Evolutionary conservation across 2,888 invertebrate species (phyloP).

Genomic region (Camptogramma bilineatum): DNA sequence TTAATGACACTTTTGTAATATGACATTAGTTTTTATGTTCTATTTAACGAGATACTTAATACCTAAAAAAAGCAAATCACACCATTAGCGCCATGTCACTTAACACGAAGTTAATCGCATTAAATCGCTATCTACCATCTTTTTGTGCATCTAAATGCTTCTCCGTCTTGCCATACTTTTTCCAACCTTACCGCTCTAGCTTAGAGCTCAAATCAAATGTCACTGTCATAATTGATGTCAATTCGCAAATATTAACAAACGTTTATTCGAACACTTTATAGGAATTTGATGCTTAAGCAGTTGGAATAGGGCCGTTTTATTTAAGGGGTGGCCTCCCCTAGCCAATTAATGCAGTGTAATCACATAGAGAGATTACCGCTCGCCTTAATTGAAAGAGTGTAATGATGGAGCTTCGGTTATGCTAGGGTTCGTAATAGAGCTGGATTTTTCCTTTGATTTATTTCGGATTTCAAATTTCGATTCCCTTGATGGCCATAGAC

Average conservation of each 20-base stretch:
- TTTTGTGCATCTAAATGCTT: conserved; percentile 71
- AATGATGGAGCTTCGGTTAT: conserved; percentile 51
- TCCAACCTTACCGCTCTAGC: conserved; percentile 46
- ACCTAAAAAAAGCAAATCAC: conserved; percentile 58
- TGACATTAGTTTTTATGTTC: conserved; percentile 23
- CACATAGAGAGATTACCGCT: conserved; percentile 79
- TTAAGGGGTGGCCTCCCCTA: conserved; percentile 58
- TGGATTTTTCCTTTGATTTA: conserved; percentile 42
- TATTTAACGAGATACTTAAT: conserved; percentile 31
- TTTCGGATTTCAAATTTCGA: conserved; percentile 39
- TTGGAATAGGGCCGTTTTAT: conserved; percentile 47
- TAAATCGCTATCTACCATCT: conserved; percentile 76
- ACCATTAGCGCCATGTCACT: conserved; percentile 81
- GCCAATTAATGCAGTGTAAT: conserved; percentile 84
- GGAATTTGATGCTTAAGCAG: conserved; percentile 54
- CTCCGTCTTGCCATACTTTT: conserved; percentile 40
- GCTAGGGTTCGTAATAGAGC: conserved; percentile 42
- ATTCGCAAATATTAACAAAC: conserved; percentile 77
- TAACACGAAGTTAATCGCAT: conserved; percentile 78
- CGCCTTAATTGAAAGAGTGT: conserved; percentile 80
- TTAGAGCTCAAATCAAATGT: conserved; percentile 51
- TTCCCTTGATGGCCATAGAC: conserved; percentile 14
- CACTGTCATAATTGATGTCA: conserved; percentile 54
- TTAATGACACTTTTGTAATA: conserved; percentile 2
- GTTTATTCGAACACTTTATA: conserved; percentile 50